Evolutionary conservation across 2,888 invertebrate genomes (phyloP), one percentile per base, ranked within the genome.

Genomic region (Brenthis daphne): DNA sequence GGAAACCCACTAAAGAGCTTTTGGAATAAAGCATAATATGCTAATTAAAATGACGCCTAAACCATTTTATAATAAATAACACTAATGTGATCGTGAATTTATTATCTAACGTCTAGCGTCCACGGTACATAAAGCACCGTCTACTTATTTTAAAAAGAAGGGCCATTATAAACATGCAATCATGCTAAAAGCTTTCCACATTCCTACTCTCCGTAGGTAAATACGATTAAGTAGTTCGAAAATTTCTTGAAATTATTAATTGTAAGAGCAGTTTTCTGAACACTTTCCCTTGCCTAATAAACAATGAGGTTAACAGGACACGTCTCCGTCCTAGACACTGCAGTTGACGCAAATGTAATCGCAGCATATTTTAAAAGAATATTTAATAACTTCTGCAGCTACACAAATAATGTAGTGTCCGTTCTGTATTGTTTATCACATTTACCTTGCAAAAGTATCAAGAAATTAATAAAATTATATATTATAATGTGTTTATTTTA

Each of bases 381-480:
- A 69, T 68, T 74, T 69, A 64, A 73, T 79, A 76, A 78, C 75
- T 77, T 77, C 80, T 76, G 78, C 81, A 78, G 79, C 77, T 78
- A 81, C 80, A 77, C 77, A 80, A 80, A 80, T 77, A 80, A 85
- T 83, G 83, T 88, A 87, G 87, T 85, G 82, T 85, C 85, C 85
- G 81, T 86, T 86, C 85, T 84, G 83, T 87, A 86, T 85, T 83
- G 86, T 87, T 87, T 83, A 84, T 80, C 82, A 79, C 78, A 82
- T 82, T 78, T 85, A 87, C 90, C 89, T 90, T 90, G 80, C 88
- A 89, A 90, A 90, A 91, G 90, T 92, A 87, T 88, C 85, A 82
- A 84, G 80, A 85, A 87, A 86, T 85, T 84, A 89, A 89, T 87
- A 89, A 89, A 88, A 87, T 75, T 68, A 77, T 75, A 76, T 76